Evolutionary conservation across 1,140 invertebrate genomes (phyloP), one percentile per base, ranked within the genome.

Genomic region (Melipona quadrifasciata): DNA sequence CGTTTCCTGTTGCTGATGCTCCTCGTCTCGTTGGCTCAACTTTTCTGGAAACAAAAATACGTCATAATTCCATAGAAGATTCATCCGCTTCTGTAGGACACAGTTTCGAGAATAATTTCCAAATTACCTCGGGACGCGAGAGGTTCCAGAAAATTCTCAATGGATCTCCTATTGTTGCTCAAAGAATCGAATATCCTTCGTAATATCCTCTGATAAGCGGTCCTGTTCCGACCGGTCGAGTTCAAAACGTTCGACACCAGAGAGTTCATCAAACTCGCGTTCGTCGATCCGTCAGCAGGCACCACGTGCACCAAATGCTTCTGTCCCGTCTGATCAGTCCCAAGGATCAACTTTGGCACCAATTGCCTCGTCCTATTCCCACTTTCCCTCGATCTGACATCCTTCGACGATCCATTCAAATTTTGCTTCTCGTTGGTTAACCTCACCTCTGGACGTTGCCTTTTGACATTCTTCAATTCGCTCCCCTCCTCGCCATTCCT

Each of bases 301-400:
- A 92, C 83, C 17, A 92, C 75, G 74, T 92, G 91, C 64, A 92
- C 79, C 75, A 92, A 75, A 67, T 92, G 89, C 68, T 87, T 92
- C 34, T 90, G 84, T 17, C 90, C 91, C 21, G 57, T 31, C 70
- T 91, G 91, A 86, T 92, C 91, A 21, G 82, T 88, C 8, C 90
- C 91, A 51, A 92, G 76, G 14, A 92, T 91, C 55, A 92, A 68
- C 31, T 79, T 89, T 27, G 88, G 86, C 24, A 68, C 24, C 34
- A 85, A 71, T 16, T 84, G 76, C 75, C 47, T 77, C 34, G 14
- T 11, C n/a, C 61, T 64, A 47, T 11, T 58, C 6, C 21, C 34
- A 16, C 24, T 77, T 12, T 71, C 64, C 5, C 1, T 74, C 1
- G 8, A 31, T 27, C 10, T 31, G 5, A 0, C 61, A 39, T 47